Conservation (phyloP, 2,113 vertebrate species). For the Saguinus midas region DNA sequence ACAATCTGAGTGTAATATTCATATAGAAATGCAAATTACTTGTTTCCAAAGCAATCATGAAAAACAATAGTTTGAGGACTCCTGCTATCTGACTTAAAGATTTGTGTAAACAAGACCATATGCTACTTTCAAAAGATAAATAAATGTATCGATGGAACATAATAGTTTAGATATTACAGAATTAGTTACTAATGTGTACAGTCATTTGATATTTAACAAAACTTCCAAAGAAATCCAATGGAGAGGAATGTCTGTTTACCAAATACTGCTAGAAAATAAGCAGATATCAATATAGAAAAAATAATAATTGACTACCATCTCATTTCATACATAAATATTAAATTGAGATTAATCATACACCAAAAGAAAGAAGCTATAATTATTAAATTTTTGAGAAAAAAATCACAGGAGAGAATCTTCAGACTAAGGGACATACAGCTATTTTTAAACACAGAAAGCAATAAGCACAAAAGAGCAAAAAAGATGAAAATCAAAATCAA, state of each 20-base stretch:
- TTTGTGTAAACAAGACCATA: background rate
- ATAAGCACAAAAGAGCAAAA: too few relatives aligned
- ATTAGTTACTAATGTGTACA: background rate
- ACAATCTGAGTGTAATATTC: background rate
- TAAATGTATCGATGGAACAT: background rate
- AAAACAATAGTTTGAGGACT: background rate
- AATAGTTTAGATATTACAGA: background rate
- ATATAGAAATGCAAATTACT: background rate
- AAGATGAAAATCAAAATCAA: background rate
- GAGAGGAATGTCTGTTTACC: background rate
- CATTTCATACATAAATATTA: background rate
- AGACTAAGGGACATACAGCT: background rate
- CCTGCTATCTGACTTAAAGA: background rate
- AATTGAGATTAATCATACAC: background rate
- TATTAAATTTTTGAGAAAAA: background rate
- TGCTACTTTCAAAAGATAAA: background rate
- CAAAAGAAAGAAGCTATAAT: background rate
- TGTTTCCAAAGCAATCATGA: background rate
- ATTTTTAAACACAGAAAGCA: background rate
- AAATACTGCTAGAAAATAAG: background rate
- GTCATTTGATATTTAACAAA: background rate
- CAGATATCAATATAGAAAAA: background rate
- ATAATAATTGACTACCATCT: background rate
- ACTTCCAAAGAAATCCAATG: background rate
- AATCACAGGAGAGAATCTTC: background rate